These are phyloP conservation scores for Lochmaea capreae DNA, from an alignment of 2,888 invertebrate species.

Conservation along the genomic window DNA sequence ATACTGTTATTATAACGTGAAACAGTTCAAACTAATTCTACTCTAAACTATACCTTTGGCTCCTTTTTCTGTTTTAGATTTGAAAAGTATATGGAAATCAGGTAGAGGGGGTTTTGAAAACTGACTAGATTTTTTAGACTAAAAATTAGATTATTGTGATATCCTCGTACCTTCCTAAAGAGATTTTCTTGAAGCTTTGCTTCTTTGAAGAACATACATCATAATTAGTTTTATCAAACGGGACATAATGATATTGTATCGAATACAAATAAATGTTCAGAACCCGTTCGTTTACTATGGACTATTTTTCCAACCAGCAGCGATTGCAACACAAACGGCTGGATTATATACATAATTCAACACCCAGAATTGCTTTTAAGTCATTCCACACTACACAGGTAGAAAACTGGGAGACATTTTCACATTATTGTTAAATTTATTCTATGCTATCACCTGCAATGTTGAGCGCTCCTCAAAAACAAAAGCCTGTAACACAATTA, in stretches of 20 bases:
- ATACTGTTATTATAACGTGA: no score
- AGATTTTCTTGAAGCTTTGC: no score
- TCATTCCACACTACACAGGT: not conserved
- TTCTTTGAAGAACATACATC: no score
- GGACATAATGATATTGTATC: not conserved
- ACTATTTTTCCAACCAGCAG: not conserved
- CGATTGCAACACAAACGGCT: not conserved
- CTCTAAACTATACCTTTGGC: no score
- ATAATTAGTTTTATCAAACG: no score
- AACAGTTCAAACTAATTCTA: no score
- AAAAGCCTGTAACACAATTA: not conserved
- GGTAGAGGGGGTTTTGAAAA: no score
- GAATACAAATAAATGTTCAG: not conserved
- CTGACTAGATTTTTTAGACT: no score
- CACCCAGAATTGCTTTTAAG: not conserved
- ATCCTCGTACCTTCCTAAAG: no score
- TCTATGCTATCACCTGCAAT: not conserved
- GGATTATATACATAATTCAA: not conserved
- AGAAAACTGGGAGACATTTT: conserved; percentile 1
- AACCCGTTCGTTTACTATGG: not conserved
- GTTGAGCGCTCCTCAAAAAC: not conserved
- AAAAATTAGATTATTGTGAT: no score
- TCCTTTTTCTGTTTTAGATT: no score
- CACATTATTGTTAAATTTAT: conserved; percentile 8
- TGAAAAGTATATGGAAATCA: no score